phyloP scores from a whole-genome alignment of 2,797 vertebrate genomes.

The Clamator glandarius region DNA sequence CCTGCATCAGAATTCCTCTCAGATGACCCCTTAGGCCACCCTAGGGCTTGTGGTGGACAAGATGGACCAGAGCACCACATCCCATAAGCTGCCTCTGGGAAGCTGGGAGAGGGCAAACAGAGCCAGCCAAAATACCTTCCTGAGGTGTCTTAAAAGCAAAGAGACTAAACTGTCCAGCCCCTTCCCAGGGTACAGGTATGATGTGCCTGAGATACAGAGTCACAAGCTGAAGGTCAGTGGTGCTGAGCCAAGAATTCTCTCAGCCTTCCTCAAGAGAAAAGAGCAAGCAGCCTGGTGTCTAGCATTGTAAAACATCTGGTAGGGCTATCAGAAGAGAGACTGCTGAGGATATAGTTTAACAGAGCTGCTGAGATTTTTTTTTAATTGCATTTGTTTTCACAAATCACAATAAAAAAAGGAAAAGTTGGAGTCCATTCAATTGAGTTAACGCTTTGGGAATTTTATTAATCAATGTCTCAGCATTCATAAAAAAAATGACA shows the following conservation, averaged over 20 bases:
- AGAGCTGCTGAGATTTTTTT: constrained; percentile 73
- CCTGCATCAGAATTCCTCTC: not conserved
- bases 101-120: not conserved
- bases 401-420: constrained; percentile 46
- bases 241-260: constrained; percentile 58
- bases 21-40: not conserved
- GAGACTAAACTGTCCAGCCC: not conserved
- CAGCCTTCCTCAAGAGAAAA: constrained; percentile 37
- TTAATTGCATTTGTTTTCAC: constrained; percentile 78
- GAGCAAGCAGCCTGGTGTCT: constrained; percentile 28
- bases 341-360: constrained; percentile 74
- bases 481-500: constrained; percentile 78
- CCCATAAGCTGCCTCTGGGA: not conserved
- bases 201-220: not conserved
- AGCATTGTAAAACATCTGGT: constrained; percentile 77
- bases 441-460: constrained; percentile 80
- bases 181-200: not conserved
- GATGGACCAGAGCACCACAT: not conserved
- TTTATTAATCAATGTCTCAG: constrained; percentile 81
- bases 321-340: constrained; percentile 68
- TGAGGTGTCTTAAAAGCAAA: not conserved
- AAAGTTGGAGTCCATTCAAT: constrained; percentile 73
- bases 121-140: not conserved
- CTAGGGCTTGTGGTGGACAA: not conserved
- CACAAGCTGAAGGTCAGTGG: not conserved